Evolutionary conservation across 1,140 invertebrate genomes (phyloP), one percentile per base, ranked within the genome.

Genomic region (Drepana arcuata): DNA sequence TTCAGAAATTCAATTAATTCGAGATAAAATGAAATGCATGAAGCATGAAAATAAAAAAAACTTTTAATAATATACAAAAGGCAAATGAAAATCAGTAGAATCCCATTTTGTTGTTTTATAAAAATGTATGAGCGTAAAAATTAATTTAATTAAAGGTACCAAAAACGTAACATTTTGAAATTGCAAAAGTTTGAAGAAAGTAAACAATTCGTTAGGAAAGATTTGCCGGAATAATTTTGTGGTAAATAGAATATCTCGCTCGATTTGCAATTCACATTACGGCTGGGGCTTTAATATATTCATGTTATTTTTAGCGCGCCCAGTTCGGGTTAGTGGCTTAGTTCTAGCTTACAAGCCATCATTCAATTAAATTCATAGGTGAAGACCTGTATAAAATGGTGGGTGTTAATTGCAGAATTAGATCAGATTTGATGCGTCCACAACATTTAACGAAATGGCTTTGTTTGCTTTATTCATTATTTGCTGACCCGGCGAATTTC

Each of bases 211-310:
- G 72, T 77, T 77, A 77, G 57, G 58, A 37, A 65, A 62, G 54
- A 55, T 63, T 68, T 67, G 53, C 48, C 45, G 57, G 69, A 73
- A 65, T 73, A 68, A 72, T 68, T 66, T 57, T 55, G 46, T 49
- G 24, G 4, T 65, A 75, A 72, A 75, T 63, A 73, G 52, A 75
- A 73, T 66, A 54, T 67, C 71, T 59, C 54, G 51, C 58, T 48
- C 60, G 47, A 75, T 73, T 75, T 75, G 60, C 66, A 75, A 75
- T 73, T 75, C 69, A 69, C 63, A 73, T 65, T 66, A 59, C 56
- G 55, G 42, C 46, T 40, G 41, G 27, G 30, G 35, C 48, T 48
- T 41, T 47, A 46, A 64, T 57, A 59, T 49, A 64, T 61, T 63
- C 57, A 58, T 59, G 60, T 69, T 58, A 55, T 41, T 44, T 51